Conservation (phyloP, 1,140 invertebrate species). For the Panagrolaimus sp. region DNA sequence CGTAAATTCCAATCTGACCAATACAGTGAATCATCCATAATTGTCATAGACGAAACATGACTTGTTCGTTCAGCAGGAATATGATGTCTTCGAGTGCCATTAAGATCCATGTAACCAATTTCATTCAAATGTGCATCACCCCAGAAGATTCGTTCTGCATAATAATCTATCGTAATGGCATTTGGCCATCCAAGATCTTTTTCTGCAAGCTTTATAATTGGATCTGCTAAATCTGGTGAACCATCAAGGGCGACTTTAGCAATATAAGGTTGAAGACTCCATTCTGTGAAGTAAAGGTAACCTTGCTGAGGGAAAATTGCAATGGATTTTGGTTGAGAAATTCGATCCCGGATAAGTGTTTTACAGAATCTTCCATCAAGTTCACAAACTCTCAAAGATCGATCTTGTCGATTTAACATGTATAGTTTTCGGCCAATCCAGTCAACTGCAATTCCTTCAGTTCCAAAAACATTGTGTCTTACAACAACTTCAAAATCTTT, state of each 20-base stretch:
- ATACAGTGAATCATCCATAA: constrained; percentile 88
- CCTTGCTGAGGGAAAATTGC: constrained; percentile 88
- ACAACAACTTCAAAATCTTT: constrained; percentile 72
- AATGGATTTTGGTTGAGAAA: constrained; percentile 84
- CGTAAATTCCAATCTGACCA: constrained; percentile 98
- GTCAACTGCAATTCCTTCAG: constrained; percentile 84
- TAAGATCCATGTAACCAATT: constrained; percentile 74
- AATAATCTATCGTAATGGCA: constrained; percentile 90
- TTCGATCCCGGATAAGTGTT: constrained; percentile 75
- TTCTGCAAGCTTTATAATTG: constrained; percentile 62
- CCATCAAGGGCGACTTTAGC: constrained; percentile 97
- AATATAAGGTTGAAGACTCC: constrained; percentile 77
- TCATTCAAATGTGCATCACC: constrained; percentile 97
- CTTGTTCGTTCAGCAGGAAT: constrained; percentile 67
- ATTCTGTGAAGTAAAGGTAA: constrained; percentile 78
- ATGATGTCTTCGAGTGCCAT: constrained; percentile 74
- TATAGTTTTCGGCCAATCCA: constrained; percentile 93
- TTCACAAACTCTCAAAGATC: constrained; percentile 82
- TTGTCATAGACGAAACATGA: constrained; percentile 83
- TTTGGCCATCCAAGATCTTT: constrained; percentile 96
- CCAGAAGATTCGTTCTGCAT: constrained; percentile 83
- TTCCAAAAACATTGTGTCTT: constrained; percentile 81
- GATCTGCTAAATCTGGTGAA: constrained; percentile 71
- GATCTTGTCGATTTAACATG: constrained; percentile 90
- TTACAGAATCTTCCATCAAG: constrained; percentile 82